Conservation (phyloP, 2,113 vertebrate species). For the Mastomys natalensis region DNA sequence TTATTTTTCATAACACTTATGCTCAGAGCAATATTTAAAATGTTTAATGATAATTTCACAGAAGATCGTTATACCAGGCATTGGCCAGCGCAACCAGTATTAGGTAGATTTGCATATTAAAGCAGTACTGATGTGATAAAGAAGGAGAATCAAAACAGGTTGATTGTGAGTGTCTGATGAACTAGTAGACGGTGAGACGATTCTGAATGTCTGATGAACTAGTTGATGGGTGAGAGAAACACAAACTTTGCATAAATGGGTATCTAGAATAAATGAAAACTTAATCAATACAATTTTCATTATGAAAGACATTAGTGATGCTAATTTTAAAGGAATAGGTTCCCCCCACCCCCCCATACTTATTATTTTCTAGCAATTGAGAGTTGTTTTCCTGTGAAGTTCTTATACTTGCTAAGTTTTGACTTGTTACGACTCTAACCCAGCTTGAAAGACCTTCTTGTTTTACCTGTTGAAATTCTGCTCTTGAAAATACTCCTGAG, state of each 20-base stretch:
- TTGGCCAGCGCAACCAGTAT: neutral
- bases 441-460: neutral
- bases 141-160: neutral
- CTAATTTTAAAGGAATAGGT: neutral
- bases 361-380: slow-evolving; percentile 31
- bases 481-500: slow-evolving; percentile 40
- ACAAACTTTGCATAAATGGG: slow-evolving; percentile 32
- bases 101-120: neutral
- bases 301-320: neutral
- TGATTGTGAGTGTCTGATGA: neutral
- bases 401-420: slow-evolving; percentile 39
- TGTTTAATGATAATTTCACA: neutral
- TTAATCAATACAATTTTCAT: neutral
- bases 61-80: neutral
- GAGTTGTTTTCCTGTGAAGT: neutral
- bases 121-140: neutral
- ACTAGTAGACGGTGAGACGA: neutral
- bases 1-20: neutral
- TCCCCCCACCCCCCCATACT: too few relatives aligned
- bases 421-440: neutral
- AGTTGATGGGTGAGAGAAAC: neutral
- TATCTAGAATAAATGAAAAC: neutral
- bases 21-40: neutral
- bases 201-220: neutral
- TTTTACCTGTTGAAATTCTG: neutral